Evolutionary conservation across 2,797 vertebrate genomes (phyloP), one percentile per base, ranked within the genome.

Genomic region (Manis crassicaudata): DNA sequence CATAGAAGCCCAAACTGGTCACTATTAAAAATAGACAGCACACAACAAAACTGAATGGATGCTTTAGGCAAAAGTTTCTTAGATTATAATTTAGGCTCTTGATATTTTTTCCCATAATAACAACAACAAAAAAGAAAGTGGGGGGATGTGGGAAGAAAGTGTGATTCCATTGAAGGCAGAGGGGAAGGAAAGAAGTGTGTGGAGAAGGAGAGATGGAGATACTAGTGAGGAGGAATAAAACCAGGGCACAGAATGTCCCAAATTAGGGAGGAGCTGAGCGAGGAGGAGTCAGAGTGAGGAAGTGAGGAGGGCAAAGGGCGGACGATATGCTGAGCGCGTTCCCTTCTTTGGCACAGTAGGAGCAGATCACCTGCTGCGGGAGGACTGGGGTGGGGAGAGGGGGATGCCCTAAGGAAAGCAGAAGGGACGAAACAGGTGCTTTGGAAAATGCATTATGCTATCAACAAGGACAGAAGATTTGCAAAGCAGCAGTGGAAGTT

Each of bases 11-110:
- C 67, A 73, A 86, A 75, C 12, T 35, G 50, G 10, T 56, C 52
- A 46, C 35, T 62, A 37, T 27, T 37, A 73, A 75, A 68, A 96
- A 72, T 60, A n/a, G n/a, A n/a, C n/a, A 84, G 13, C 29, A 84
- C 35, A 85, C 18, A 27, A 18, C 23, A 63, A 73, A 75, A 89
- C 13, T 27, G 20, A 2, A 14, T 54, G 8, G 16, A 85, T 92
- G 43, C 20, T 65, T 77, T 68, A 75, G 68, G 87, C 88, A 83
- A 68, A 75, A 6, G 20, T 54, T 94, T 80, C n/a, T 89, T 60
- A 46, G 23, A 86, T 68, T 86, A 32, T 25, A 85, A 86, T 25
- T 90, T 87, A 52, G 12, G 52, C 2, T 80, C 7, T 96, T 76
- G 76, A 50, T 82, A 37, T 62, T 43, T 80, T 63, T 52, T 25